A percentile compares a stretch with the other conserved stretches of the same genome.
Conservation (phyloP, 2,113 vertebrate genomes). For the Malurus elegans region DNA sequence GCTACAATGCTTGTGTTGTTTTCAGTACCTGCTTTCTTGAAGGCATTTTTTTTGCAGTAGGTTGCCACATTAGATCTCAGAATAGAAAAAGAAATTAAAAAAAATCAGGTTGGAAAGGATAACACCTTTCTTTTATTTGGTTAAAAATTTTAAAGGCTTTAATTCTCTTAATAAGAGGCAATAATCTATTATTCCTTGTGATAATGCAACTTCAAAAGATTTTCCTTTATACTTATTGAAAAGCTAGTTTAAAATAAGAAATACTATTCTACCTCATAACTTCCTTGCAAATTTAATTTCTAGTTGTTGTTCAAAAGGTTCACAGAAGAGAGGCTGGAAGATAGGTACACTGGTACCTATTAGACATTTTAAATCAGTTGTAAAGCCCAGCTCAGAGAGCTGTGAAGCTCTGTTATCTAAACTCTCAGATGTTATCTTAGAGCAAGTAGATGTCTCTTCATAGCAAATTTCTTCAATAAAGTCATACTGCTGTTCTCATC, state of each 20-base stretch:
- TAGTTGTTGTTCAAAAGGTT: not conserved
- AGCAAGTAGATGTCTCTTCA: not conserved
- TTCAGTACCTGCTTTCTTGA: not conserved
- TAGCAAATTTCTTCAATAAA: not conserved
- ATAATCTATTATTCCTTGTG: not conserved
- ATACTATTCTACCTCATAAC: not conserved
- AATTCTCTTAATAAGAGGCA: not conserved
- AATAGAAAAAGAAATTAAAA: not conserved
- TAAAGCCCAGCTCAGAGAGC: not conserved
- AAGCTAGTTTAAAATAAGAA: not conserved
- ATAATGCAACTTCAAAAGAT: not conserved
- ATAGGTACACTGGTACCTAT: not conserved
- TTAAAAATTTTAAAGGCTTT: not conserved
- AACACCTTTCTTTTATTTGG: not conserved
- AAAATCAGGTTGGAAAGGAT: not conserved
- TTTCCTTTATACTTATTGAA: not conserved
- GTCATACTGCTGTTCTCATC: not conserved
- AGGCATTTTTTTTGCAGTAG: not conserved
- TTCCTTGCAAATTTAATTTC: not conserved
- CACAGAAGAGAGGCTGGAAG: not conserved
- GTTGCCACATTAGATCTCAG: not conserved
- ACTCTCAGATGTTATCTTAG: not conserved
- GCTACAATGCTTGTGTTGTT: not conserved
- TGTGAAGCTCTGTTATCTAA: not conserved
- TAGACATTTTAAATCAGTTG: not conserved